A percentile compares a stretch with the other conserved stretches of the same genome.
These are phyloP conservation scores for Hemicentrotus pulcherrimus DNA, from an alignment of 35 echinoderm and acorn worm species.

Conservation along the genomic window DNA sequence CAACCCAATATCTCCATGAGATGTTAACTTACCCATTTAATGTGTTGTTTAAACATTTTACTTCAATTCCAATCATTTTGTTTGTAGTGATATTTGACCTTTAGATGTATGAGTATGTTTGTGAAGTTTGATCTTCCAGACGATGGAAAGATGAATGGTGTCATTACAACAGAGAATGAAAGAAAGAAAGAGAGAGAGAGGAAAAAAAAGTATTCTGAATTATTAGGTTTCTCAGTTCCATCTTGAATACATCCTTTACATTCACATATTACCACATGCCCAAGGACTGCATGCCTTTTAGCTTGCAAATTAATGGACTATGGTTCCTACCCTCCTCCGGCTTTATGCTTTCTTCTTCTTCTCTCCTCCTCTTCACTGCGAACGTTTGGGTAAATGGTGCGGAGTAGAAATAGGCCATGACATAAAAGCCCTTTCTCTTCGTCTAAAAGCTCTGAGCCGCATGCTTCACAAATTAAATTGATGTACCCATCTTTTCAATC, in stretches of 20 bases:
- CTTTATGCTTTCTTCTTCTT: not conserved
- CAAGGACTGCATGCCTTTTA: not conserved
- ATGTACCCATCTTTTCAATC: not conserved
- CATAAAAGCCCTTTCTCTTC: not conserved
- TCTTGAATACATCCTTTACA: not conserved
- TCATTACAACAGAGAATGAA: no score
- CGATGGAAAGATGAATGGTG: no score
- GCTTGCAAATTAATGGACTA: not conserved
- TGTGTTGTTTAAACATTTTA: no score
- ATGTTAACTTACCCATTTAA: no score
- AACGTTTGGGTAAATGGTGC: not conserved
- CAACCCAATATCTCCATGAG: no score
- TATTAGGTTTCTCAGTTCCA: not conserved
- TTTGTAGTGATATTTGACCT: no score
- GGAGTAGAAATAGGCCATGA: not conserved
- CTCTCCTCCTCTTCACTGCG: not conserved
- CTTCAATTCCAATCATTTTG: no score
- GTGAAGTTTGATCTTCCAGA: no score
- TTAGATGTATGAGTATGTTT: no score
- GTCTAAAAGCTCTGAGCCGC: not conserved
- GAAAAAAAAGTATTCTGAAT: not conserved
- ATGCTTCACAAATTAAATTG: conserved; percentile 13
- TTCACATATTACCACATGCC: not conserved
- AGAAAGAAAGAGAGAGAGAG: no score
- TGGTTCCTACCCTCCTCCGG: not conserved